Conservation (phyloP, 2,797 vertebrate species). For the Peromyscus nudipes region DNA sequence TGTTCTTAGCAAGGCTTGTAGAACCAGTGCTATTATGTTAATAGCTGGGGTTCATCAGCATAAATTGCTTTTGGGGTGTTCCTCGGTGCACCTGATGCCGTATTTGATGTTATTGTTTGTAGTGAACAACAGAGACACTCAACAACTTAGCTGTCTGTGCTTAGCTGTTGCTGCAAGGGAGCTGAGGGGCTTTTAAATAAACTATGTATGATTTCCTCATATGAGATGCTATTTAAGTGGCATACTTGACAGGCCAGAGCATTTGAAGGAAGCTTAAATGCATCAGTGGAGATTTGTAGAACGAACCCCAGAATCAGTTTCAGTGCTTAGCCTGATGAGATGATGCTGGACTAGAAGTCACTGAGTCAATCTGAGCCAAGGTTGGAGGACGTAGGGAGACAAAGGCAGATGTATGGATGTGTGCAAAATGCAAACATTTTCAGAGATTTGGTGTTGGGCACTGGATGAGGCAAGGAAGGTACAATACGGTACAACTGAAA, state of each 20-base stretch:
- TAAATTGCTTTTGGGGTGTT: constrained; percentile 68
- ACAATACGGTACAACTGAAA: background rate
- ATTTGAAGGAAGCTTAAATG: constrained; percentile 52
- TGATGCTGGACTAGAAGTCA: background rate
- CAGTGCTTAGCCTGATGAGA: background rate
- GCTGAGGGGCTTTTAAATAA: constrained; percentile 83
- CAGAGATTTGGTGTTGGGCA: background rate
- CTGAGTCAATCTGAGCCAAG: background rate
- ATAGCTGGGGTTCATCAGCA: constrained; percentile 52
- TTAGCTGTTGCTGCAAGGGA: constrained; percentile 53
- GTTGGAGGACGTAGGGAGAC: background rate
- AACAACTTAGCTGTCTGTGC: constrained; percentile 61
- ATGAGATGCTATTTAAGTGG: constrained; percentile 76
- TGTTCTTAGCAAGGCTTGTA: constrained; percentile 46
- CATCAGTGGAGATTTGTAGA: constrained; percentile 65
- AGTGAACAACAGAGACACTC: constrained; percentile 71
- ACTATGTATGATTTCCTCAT: constrained; percentile 81
- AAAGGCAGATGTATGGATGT: background rate
- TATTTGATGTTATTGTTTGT: constrained; percentile 76
- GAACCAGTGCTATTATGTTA: constrained; percentile 58
- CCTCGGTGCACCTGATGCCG: background rate
- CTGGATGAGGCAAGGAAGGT: background rate
- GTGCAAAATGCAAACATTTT: background rate
- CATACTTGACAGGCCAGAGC: constrained; percentile 68
- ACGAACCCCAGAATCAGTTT: background rate